phyloP scores from a whole-genome alignment of 2,113 vertebrate species.

The Abramis brama region DNA sequence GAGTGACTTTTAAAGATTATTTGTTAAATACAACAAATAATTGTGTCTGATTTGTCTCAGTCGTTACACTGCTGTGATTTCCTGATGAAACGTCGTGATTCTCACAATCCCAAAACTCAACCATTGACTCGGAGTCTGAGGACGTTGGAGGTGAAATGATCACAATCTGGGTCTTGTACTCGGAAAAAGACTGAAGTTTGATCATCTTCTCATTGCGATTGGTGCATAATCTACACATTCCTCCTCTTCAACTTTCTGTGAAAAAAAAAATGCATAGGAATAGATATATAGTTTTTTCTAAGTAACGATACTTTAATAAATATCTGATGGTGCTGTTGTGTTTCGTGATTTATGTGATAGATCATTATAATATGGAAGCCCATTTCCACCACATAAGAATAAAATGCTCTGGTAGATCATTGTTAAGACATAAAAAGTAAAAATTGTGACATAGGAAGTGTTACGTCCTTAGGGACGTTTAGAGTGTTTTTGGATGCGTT shows the following conservation, averaged over 20 bases:
- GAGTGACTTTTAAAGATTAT: no score
- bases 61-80: neutral
- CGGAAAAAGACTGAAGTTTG: neutral
- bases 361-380: neutral
- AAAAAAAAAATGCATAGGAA: neutral
- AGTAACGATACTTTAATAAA: neutral
- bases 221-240: neutral
- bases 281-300: neutral
- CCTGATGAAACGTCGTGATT: neutral
- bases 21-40: no score
- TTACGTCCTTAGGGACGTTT: no score
- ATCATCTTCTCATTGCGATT: neutral
- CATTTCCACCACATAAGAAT: neutral
- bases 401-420: neutral
- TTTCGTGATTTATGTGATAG: neutral
- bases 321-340: neutral
- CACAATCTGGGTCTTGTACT: neutral
- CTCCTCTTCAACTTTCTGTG: neutral
- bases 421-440: neutral
- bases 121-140: no score
- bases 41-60: no score
- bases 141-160: no score
- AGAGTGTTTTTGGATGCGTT: no score
- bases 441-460: neutral
- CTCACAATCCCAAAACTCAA: no score